phyloP scores from a whole-genome alignment of 2,113 vertebrate species.

The Zapornia atra region DNA sequence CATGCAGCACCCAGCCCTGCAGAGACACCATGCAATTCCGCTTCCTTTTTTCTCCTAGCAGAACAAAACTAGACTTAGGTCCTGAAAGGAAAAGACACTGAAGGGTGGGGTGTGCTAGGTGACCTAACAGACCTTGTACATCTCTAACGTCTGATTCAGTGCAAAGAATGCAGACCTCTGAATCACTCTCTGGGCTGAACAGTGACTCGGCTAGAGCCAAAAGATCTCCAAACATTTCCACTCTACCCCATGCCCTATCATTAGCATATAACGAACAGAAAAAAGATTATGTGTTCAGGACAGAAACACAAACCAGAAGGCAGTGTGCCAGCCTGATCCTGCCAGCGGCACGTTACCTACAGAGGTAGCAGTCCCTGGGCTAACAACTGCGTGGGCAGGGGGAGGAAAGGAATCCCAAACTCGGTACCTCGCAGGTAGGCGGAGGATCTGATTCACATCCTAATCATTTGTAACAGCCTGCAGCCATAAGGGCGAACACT shows the following conservation, averaged over 20 bases:
- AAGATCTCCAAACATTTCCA: not conserved
- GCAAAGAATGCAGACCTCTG: conserved; percentile 21
- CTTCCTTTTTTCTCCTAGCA: not conserved
- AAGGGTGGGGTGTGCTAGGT: not conserved
- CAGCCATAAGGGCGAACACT: not conserved
- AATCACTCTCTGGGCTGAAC: not conserved
- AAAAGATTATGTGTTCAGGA: not conserved
- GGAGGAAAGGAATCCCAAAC: not conserved
- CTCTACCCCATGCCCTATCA: not conserved
- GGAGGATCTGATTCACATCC: conserved; percentile 18
- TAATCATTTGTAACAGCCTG: not conserved
- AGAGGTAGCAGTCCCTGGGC: not conserved
- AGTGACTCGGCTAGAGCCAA: not conserved
- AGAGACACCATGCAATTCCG: not conserved
- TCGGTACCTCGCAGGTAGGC: not conserved
- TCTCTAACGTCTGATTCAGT: conserved; percentile 4
- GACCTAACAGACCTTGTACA: not conserved
- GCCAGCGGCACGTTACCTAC: not conserved
- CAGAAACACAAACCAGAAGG: not conserved
- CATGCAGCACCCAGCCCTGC: not conserved
- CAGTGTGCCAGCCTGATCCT: not conserved
- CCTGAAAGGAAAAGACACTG: not conserved
- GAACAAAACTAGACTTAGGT: not conserved
- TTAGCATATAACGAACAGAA: not conserved
- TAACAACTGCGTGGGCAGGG: not conserved